These are phyloP conservation scores for Scaptomyza polygonia DNA, from an alignment of 2,888 invertebrate genomes.

Conservation along the genomic window DNA sequence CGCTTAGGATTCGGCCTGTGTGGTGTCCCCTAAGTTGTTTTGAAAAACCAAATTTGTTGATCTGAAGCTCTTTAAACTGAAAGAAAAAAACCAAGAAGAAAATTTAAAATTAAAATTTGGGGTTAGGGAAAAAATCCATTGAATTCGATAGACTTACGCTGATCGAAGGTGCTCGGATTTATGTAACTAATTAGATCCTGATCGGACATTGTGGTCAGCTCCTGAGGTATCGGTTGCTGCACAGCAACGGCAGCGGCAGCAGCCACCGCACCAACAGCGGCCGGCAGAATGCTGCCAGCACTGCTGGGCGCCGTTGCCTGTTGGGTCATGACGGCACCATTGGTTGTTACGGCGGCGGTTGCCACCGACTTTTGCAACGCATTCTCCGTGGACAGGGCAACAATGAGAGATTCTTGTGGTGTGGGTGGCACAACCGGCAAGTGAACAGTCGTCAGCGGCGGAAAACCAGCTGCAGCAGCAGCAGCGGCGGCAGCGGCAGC, in stretches of 20 bases:
- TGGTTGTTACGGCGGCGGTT: slow-evolving; percentile 80
- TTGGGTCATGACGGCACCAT: slow-evolving; percentile 79
- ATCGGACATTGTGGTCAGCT: slow-evolving; percentile 93
- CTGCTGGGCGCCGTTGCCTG: slow-evolving; percentile 72
- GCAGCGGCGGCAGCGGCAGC: slow-evolving; percentile 51
- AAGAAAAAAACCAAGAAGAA: not conserved
- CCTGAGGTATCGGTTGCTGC: slow-evolving; percentile 87
- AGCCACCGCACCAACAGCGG: slow-evolving; percentile 70
- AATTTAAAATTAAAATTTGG: not conserved
- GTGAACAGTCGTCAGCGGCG: slow-evolving; percentile 49
- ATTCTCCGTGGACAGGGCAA: slow-evolving; percentile 83
- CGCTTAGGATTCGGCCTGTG: slow-evolving; percentile 55
- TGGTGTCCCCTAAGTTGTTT: slow-evolving; percentile 38
- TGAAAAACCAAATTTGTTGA: slow-evolving; percentile 40
- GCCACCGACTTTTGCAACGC: slow-evolving; percentile 81
- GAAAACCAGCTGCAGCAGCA: slow-evolving; percentile 44
- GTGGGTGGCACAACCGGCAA: slow-evolving; percentile 70
- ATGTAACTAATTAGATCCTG: slow-evolving; percentile 95
- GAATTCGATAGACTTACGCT: slow-evolving; percentile 85
- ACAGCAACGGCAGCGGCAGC: slow-evolving; percentile 83
- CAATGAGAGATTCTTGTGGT: slow-evolving; percentile 84
- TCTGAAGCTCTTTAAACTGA: slow-evolving; percentile 52
- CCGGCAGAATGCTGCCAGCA: slow-evolving; percentile 65
- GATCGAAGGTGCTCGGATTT: slow-evolving; percentile 95
- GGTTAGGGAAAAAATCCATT: not conserved